Conservation (phyloP, 2,888 invertebrate species). For the Hedya salicella region DNA sequence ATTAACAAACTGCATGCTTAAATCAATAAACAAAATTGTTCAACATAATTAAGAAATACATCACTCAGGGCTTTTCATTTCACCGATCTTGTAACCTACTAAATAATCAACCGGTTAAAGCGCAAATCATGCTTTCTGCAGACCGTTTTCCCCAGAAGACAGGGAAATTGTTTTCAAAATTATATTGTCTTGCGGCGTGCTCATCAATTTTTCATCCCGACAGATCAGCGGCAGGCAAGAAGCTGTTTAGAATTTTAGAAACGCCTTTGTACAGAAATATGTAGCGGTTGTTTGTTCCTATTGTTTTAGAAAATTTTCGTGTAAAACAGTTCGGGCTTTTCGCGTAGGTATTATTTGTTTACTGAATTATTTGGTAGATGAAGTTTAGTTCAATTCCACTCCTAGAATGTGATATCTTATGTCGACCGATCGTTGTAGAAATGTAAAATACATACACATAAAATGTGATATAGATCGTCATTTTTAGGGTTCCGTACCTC, state of each 20-base stretch:
- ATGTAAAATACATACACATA: too few species aligned
- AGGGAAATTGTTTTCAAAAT: slow-evolving; percentile 38
- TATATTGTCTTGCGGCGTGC: slow-evolving; percentile 39
- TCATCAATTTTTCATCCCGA: slow-evolving; percentile 64
- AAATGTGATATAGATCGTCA: too few species aligned
- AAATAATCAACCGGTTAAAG: slow-evolving; percentile 18
- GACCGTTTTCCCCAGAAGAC: slow-evolving; percentile 4
- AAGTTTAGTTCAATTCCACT: too few species aligned
- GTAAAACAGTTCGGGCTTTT: too few species aligned
- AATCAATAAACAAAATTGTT: too few species aligned
- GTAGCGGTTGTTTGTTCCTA: slow-evolving; percentile 41
- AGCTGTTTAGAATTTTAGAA: slow-evolving; percentile 51
- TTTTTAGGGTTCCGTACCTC: too few species aligned
- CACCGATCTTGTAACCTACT: slow-evolving; percentile 1
- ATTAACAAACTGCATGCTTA: too few species aligned
- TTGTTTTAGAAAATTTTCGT: slow-evolving; percentile 5
- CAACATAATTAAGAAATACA: too few species aligned
- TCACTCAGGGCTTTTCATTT: background rate
- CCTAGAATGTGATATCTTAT: too few species aligned
- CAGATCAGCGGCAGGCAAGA: slow-evolving; percentile 43
- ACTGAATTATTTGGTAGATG: too few species aligned
- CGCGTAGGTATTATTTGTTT: too few species aligned
- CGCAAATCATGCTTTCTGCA: slow-evolving; percentile 5
- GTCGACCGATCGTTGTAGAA: too few species aligned
- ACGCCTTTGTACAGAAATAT: slow-evolving; percentile 47